Evolutionary conservation across 2,113 vertebrate species (phyloP).

Genomic region (Podarcis cretensis): DNA sequence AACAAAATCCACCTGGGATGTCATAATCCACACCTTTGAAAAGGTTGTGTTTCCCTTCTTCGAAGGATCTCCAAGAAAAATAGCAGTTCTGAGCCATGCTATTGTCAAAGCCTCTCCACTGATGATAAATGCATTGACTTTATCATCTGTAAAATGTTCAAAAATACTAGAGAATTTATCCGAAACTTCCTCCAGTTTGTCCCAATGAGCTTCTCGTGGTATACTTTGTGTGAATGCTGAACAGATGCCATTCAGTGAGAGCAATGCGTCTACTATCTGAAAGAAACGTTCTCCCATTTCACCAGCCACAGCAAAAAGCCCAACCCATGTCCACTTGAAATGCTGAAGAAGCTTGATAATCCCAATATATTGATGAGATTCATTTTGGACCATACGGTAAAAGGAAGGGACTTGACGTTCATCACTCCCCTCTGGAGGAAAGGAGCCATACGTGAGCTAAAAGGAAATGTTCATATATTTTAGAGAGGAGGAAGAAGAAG

Average conservation of each 20-base stretch:
- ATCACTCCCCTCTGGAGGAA: background rate
- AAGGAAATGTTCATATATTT: background rate
- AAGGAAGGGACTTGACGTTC: background rate
- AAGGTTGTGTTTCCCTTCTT: background rate
- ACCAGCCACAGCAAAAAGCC: background rate
- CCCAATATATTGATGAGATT: background rate
- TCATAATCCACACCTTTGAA: background rate
- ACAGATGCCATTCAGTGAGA: no score
- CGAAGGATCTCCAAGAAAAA: background rate
- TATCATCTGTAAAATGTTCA: background rate
- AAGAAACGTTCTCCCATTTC: background rate
- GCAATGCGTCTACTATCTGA: background rate
- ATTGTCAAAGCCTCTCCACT: background rate
- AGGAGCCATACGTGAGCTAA: constrained; percentile 9
- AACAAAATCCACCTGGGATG: background rate
- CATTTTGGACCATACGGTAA: background rate
- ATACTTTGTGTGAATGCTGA: no score
- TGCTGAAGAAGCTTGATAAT: background rate
- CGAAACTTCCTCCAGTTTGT: rapidly evolving
- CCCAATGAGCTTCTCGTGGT: background rate
- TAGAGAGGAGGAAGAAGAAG: no score
- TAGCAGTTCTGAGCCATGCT: background rate
- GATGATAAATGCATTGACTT: background rate
- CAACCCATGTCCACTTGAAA: constrained; percentile 7
- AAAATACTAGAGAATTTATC: background rate